Base-by-base conservation (phyloP, 2,888 invertebrate genomes). In the Macrosiphum euphorbiae region DNA sequence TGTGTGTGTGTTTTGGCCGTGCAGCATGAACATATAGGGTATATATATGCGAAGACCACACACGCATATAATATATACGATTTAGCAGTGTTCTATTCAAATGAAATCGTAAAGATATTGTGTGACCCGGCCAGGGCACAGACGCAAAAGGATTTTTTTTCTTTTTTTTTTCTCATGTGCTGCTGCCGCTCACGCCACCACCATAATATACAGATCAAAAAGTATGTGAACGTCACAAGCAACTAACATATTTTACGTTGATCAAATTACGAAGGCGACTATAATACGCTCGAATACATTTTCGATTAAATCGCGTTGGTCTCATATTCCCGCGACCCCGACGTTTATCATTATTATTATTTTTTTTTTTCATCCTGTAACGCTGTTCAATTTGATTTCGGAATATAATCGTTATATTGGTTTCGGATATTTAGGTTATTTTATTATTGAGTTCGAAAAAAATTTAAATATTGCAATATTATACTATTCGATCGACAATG, bases 21-120 rank as follows among this genome's bases (percentile, higher is more conserved):
- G 13, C 47, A n/a, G 5, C 67, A 8, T 78, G 35, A 44, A 44
- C n/a, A 90, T 26, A 52, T 0, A 8, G 11, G 44, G 44, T 5
- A 7, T 44, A 44, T 24, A 26, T 26, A 88, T 24, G 35, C 47
- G 35, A 61, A 61, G 67, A 28, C 52, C 35, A 58, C 35, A 67
- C n/a, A 67, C 52, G n/a, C 35, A 41, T 41, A 35, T 20, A 84
- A 52, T 28, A 16, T 47, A 92, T 24, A 78, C 90, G 16, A 41
- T 89, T 61, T 44, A 28, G 52, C 61, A 26, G 10, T 28, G 61
- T 87, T 35, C 61, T 44, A 58, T 91, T 91, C 85, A 87, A 87
- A 92, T 35, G 61, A 67, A 67, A 92, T 28, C 50, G 58, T 87
- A 86, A 92, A 61, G n/a, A 87, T 84, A 44, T 44, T 44, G 44